Evolutionary conservation across 2,888 invertebrate genomes (phyloP).

Genomic region (Phaonia tiefii): DNA sequence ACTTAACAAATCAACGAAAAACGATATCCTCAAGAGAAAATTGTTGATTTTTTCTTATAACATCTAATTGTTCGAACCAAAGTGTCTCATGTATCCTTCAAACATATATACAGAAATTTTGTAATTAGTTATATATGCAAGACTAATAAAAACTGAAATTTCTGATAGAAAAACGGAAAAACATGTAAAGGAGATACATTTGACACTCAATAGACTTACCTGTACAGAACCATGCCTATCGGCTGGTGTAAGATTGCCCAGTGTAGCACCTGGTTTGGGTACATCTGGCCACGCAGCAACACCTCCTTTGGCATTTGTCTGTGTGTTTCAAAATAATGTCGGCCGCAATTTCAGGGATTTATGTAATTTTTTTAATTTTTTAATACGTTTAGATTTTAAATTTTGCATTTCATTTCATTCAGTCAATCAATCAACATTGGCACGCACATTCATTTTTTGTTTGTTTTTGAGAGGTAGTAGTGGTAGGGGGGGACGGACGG

Average conservation of each 20-base stretch:
- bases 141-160: conserved; percentile 10
- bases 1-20: too few relatives aligned
- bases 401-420: conserved; percentile 23
- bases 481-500: conserved; percentile 11
- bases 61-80: too few relatives aligned
- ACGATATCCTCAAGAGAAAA: too few relatives aligned
- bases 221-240: conserved; percentile 98
- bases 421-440: conserved; percentile 6
- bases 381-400: conserved; percentile 16
- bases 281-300: conserved; percentile 92
- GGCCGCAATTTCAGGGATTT: background rate
- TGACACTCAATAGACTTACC: conserved; percentile 82
- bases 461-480: conserved; percentile 1
- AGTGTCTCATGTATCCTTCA: too few relatives aligned
- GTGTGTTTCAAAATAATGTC: conserved; percentile 37
- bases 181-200: conserved; percentile 7
- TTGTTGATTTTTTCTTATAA: background rate
- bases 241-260: conserved; percentile 94
- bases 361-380: conserved; percentile 3
- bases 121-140: conserved; percentile 13
- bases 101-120: conserved; percentile 1
- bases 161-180: conserved; percentile 14
- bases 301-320: conserved; percentile 85
- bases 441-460: conserved; percentile 23
- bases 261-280: conserved; percentile 88